Evolutionary conservation across 1,140 invertebrate species (phyloP).

Genomic region (Conus ventricosus): DNA sequence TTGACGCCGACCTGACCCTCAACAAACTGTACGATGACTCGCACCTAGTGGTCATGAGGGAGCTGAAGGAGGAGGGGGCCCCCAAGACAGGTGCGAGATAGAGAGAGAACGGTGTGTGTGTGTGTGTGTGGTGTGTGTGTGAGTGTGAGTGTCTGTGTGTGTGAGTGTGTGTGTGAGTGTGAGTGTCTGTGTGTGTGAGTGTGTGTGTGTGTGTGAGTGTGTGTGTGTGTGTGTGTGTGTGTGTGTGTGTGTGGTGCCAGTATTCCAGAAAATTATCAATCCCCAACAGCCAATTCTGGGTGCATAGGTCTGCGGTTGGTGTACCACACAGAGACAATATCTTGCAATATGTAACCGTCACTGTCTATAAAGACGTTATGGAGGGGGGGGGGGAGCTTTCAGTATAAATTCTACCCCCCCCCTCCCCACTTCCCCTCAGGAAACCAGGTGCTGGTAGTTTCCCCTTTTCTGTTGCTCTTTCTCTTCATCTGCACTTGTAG

Average conservation of each 20-base stretch:
- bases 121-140: background rate
- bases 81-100: background rate
- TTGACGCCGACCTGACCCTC: conserved; percentile 31
- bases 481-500: too few relatives aligned
- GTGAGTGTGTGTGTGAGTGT: background rate
- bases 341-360: too few relatives aligned
- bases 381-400: too few relatives aligned
- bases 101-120: too few relatives aligned
- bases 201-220: background rate
- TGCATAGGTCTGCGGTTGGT: too few relatives aligned
- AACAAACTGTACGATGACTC: conserved; percentile 33
- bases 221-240: background rate
- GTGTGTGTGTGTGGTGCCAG: background rate
- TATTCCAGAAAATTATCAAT: too few relatives aligned
- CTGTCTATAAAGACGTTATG: too few relatives aligned
- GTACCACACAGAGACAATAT: too few relatives aligned
- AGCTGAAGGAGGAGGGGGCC: conserved; percentile 39
- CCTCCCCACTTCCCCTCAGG: background rate
- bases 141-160: background rate
- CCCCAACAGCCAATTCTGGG: too few relatives aligned
- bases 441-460: too few relatives aligned
- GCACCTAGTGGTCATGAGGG: conserved; percentile 44
- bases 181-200: background rate
- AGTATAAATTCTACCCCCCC: too few relatives aligned
- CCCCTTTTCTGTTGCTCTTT: too few relatives aligned